A percentile compares a stretch with the other conserved stretches of the same genome.
These are phyloP conservation scores for Lottia scabra DNA, from an alignment of 2,888 invertebrate species.

Conservation along the genomic window DNA sequence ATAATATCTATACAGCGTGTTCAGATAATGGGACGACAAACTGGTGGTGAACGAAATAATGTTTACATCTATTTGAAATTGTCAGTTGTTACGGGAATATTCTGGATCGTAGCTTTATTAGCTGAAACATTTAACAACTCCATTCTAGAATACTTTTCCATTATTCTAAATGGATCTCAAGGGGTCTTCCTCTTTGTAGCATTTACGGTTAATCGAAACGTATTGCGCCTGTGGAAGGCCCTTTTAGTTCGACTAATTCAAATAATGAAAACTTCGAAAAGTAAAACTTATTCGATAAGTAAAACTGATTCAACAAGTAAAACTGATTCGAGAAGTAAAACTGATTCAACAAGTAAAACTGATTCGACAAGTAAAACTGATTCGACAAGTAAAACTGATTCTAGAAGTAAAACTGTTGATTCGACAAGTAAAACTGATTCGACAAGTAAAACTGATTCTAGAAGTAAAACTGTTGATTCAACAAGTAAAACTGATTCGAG, in stretches of 20 bases:
- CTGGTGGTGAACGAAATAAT: constrained; percentile 30
- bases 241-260: not conserved
- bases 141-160: constrained; percentile 38
- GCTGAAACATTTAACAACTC: constrained; percentile 38
- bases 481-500: too few species aligned
- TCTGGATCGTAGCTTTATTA: constrained; percentile 49
- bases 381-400: too few species aligned
- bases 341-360: too few species aligned
- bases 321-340: too few species aligned
- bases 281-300: too few species aligned
- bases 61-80: constrained; percentile 44
- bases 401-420: too few species aligned
- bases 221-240: constrained; percentile 33
- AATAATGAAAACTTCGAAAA: not conserved
- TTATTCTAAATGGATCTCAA: constrained; percentile 42
- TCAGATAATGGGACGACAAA: constrained; percentile 13
- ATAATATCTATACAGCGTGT: constrained; percentile 32
- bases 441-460: too few species aligned
- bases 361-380: too few species aligned
- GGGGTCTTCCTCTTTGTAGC: constrained; percentile 48
- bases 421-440: too few species aligned
- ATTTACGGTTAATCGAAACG: constrained; percentile 39
- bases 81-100: constrained; percentile 45
- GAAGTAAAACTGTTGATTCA: too few species aligned
- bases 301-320: too few species aligned